These are phyloP conservation scores for Enhydra lutris DNA, from an alignment of 2,113 vertebrate species.

Conservation along the genomic window DNA sequence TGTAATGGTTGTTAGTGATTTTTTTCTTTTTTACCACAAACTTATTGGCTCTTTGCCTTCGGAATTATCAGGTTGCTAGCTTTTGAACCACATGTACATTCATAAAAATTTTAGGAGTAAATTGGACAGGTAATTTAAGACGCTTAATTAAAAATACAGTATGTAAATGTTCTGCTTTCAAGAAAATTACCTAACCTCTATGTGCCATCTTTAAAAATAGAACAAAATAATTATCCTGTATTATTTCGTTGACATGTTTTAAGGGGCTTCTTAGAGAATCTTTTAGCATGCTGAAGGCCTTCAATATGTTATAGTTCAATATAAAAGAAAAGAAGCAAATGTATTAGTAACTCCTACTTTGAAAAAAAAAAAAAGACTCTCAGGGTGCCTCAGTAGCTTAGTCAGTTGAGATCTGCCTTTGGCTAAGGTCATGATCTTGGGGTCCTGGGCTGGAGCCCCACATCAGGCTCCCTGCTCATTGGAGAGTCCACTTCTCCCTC, in stretches of 20 bases:
- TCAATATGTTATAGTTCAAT: neutral
- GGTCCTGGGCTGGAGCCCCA: neutral
- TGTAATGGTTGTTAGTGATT: constrained; percentile 3
- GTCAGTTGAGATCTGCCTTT: neutral
- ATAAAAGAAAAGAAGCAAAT: constrained; percentile 12
- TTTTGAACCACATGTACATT: constrained; percentile 59
- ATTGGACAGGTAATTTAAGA: constrained; percentile 59
- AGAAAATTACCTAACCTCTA: constrained; percentile 59
- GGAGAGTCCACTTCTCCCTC: neutral
- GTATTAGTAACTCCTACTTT: neutral
- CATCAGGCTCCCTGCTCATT: neutral
- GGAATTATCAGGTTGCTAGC: constrained; percentile 48
- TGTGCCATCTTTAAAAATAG: constrained; percentile 65
- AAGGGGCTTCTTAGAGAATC: neutral
- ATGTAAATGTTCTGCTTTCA: constrained; percentile 66
- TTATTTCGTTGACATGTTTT: constrained; percentile 53
- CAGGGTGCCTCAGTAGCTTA: neutral
- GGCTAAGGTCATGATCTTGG: neutral
- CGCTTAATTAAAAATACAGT: constrained; percentile 66
- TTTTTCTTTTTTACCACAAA: constrained; percentile 23
- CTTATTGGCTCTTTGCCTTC: neutral
- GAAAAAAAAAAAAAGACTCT: neutral
- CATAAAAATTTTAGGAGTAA: constrained; percentile 59
- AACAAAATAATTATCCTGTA: constrained; percentile 58
- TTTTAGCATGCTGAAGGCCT: neutral